Evolutionary conservation across 2,797 vertebrate genomes (phyloP).

Genomic region (Salarias fasciatus): DNA sequence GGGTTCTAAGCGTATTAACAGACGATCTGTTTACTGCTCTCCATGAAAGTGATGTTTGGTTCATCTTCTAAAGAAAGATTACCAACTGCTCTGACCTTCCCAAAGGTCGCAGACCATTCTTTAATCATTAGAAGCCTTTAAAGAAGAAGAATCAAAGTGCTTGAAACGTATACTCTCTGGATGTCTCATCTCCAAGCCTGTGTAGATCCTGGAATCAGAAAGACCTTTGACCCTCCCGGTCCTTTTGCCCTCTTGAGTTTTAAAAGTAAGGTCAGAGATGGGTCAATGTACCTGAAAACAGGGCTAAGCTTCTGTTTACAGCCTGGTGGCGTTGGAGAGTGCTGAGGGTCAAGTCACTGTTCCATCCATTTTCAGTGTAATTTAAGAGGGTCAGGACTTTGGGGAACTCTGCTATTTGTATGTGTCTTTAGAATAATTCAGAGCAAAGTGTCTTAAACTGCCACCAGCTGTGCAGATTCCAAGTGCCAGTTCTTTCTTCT

Average conservation of each 20-base stretch:
- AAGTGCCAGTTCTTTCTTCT: constrained; percentile 34
- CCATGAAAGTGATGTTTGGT: no score
- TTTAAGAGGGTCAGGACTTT: constrained; percentile 17
- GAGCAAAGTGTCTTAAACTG: constrained; percentile 34
- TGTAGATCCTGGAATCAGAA: constrained; percentile 68
- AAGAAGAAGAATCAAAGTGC: constrained; percentile 7
- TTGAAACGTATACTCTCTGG: constrained; percentile 10
- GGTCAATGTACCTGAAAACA: constrained; percentile 71
- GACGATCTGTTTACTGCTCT: no score
- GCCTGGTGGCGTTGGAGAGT: constrained; percentile 69
- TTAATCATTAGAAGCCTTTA: constrained; percentile 13
- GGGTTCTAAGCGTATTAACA: no score
- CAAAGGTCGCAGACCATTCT: constrained; percentile 13
- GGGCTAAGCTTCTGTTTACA: constrained; percentile 42
- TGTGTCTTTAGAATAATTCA: constrained; percentile 23
- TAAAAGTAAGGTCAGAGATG: constrained; percentile 48
- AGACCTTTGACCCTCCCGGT: constrained; percentile 60
- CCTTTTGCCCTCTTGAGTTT: constrained; percentile 50
- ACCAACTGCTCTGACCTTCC: not conserved
- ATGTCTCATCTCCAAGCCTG: constrained; percentile 42
- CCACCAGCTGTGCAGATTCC: constrained; percentile 50
- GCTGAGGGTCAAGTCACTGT: constrained; percentile 59
- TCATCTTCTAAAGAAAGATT: no score
- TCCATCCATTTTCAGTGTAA: constrained; percentile 41
- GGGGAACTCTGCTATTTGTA: constrained; percentile 23